Base-by-base conservation (phyloP, 2,113 vertebrate species). In the Spilogale gracilis region DNA sequence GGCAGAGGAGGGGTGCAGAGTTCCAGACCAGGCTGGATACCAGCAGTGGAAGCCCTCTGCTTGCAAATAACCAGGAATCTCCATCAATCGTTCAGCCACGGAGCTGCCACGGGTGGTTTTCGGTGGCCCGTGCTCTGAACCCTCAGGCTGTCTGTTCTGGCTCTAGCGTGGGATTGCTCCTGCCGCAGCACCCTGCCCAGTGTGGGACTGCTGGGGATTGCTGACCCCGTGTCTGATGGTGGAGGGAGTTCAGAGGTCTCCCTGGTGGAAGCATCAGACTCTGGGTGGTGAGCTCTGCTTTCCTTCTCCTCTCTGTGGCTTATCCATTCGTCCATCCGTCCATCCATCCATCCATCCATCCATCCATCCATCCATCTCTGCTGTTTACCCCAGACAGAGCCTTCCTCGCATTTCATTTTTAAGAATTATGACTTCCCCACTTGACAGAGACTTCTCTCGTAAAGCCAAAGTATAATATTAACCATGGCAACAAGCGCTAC, bases 61-160 rank as follows among this genome's bases (percentile, higher is more conserved):
- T 30, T 17, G 21, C n/a, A 79, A 0, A 20, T 18, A 4, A 3
- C 30, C 52, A 9, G n/a, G n/a, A 65, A 17, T 38, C 54, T 74
- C 12, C 0, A 0, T 38, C 58, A n/a, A 2, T 56, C 73, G n/a
- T 45, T 13, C 5, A 10, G 50, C 54, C 23, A 0, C 1, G 5
- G 23, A 60, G 13, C 11, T 32, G n/a, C 38, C 32, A 1, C 12
- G 8, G 20, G 50, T 43, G 14, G 38, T 69, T 21, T 6, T 23
- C 2, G 38, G 27, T 6, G 18, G 6, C 56, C 76, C 32, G 27
- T 21, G 27, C 14, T 61, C 73, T 76, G 67, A 50, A 69, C 48
- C 56, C 74, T 12, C 79, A 60, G 12, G 21, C n/a, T 20, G 4
- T 8, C 20, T 14, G 56, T 48, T 11, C 27, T 23, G 5, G 14